A percentile compares a stretch with the other conserved stretches of the same genome.
Evolutionary conservation across 2,113 vertebrate species (phyloP).

Genomic region (Silurus meridionalis): DNA sequence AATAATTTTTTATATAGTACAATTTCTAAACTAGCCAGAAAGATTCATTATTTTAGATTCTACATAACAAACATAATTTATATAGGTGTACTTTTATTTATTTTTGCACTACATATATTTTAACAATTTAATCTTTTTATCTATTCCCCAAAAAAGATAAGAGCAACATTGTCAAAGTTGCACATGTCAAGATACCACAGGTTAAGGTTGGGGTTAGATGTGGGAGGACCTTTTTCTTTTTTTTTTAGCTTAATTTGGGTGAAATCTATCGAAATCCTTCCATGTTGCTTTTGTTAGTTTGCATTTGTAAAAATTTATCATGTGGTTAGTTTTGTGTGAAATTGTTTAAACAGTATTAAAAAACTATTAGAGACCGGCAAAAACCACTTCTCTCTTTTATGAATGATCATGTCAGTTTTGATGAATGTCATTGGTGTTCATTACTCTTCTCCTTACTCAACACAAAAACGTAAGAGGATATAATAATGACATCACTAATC

Average conservation of each 20-base stretch:
- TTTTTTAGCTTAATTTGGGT: background rate
- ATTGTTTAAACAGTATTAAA: background rate
- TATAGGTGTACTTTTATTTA: background rate
- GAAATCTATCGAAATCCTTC: background rate
- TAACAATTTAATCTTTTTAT: background rate
- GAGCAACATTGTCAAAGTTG: background rate
- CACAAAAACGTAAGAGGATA: background rate
- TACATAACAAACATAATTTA: background rate
- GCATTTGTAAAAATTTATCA: background rate
- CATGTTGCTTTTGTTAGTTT: background rate
- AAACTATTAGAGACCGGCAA: background rate
- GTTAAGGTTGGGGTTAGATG: background rate
- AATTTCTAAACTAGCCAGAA: background rate
- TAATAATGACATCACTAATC: background rate
- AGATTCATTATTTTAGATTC: too few species aligned
- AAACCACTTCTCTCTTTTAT: background rate
- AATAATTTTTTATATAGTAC: background rate
- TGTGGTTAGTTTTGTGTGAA: background rate
- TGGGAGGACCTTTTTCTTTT: background rate
- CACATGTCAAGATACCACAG: background rate
- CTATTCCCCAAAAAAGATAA: background rate
- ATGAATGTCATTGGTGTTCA: background rate
- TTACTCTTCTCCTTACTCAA: background rate
- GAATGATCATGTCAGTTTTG: background rate
- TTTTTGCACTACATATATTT: background rate